A percentile compares a stretch with the other conserved stretches of the same genome.
Conservation (phyloP, 2,113 vertebrate species). For the Neolamprologus ventralis region DNA sequence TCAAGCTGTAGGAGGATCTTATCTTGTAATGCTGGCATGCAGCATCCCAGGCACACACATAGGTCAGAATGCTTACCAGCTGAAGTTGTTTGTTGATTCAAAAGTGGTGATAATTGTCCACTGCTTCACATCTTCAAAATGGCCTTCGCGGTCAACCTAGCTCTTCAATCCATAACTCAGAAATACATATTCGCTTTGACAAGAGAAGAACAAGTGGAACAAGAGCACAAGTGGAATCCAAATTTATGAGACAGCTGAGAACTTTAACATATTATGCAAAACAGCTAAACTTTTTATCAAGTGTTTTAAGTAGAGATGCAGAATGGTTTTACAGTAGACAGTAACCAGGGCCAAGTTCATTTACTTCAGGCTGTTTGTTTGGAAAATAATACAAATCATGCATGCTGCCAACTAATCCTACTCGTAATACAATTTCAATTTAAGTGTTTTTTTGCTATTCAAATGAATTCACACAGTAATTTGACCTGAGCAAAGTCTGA, state of each 20-base stretch:
- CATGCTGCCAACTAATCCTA: neutral
- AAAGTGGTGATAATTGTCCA: slow-evolving; percentile 55
- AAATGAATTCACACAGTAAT: neutral
- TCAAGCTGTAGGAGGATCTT: slow-evolving; percentile 44
- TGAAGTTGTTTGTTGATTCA: slow-evolving; percentile 68
- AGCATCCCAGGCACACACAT: slow-evolving; percentile 17
- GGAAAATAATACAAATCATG: neutral
- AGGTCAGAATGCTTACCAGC: slow-evolving; percentile 39
- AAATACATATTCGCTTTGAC: slow-evolving; percentile 18
- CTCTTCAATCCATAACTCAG: slow-evolving; percentile 39
- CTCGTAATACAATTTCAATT: neutral
- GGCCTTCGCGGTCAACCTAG: slow-evolving; percentile 14
- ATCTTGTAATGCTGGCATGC: neutral
- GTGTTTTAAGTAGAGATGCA: slow-evolving; percentile 19
- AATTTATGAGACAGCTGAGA: slow-evolving; percentile 18
- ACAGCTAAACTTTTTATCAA: slow-evolving; percentile 32
- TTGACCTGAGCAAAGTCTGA: neutral
- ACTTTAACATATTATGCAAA: slow-evolving; percentile 53
- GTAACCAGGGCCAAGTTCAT: neutral
- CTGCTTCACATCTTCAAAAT: slow-evolving; percentile 25
- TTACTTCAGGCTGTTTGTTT: neutral
- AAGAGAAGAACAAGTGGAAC: slow-evolving; percentile 29
- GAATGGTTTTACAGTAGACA: neutral
- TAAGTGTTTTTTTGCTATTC: neutral
- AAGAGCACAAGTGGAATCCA: slow-evolving; percentile 25